Percentiles rank a stretch among this genome's conserved stretches.
Conservation (phyloP, 2,797 vertebrate genomes). For the Passerculus sandwichensis region DNA sequence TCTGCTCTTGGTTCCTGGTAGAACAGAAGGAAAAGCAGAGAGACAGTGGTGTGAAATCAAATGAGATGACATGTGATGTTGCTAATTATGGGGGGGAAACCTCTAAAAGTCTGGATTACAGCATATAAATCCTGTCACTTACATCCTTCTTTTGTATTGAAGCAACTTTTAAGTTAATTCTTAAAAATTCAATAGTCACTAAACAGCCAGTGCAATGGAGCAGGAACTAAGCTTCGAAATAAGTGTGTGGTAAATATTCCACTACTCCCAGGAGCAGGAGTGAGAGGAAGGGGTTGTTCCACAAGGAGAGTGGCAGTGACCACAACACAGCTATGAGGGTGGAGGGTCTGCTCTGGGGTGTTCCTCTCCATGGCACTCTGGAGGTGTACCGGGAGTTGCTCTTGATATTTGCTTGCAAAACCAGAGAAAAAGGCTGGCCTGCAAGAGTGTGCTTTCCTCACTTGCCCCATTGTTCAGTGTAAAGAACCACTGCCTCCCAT, state of each 20-base stretch:
- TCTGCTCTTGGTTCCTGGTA: not conserved
- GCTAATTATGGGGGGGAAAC: not conserved
- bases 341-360: not conserved
- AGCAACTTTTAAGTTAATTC: not conserved
- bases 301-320: not conserved
- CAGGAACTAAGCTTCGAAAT: not conserved
- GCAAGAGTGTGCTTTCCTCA: not conserved
- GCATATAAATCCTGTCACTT: not conserved
- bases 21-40: not conserved
- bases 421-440: not conserved
- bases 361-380: not conserved
- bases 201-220: not conserved
- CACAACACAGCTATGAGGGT: not conserved
- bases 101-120: not conserved
- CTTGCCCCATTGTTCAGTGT: not conserved
- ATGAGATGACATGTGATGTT: not conserved
- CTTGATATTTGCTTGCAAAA: not conserved
- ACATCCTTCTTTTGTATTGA: not conserved
- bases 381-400: not conserved
- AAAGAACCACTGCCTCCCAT: not conserved
- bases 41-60: not conserved
- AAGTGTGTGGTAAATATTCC: rapidly evolving
- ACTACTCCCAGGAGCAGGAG: not conserved
- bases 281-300: not conserved
- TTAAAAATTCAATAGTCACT: not conserved